Conservation (phyloP, 2,888 invertebrate genomes). For the Eilema griseolum region DNA sequence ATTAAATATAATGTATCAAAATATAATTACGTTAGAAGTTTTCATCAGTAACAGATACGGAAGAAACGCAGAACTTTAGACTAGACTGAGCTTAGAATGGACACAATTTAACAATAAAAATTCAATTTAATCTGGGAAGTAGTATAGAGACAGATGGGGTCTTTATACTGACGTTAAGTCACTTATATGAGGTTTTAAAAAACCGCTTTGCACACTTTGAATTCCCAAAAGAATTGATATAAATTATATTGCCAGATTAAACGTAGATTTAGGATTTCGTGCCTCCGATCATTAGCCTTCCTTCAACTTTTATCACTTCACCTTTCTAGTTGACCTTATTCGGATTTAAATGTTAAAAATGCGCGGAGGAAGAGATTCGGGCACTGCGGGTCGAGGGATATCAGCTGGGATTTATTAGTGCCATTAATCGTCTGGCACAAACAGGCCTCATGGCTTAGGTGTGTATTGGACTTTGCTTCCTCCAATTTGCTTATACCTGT, state of each 20-base stretch:
- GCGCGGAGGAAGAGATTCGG: conserved; percentile 53
- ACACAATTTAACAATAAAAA: not conserved
- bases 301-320: conserved; percentile 70
- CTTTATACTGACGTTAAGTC: not conserved
- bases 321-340: conserved; percentile 60
- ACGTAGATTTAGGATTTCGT: conserved; percentile 66
- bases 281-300: conserved; percentile 64
- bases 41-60: too few species aligned
- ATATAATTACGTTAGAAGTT: too few species aligned
- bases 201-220: not conserved
- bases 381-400: conserved; percentile 45
- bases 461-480: conserved; percentile 38
- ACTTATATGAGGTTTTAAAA: not conserved
- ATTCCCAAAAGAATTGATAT: not conserved
- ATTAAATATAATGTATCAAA: too few species aligned
- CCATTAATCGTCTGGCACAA: conserved; percentile 65
- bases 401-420: conserved; percentile 63
- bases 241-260: conserved; percentile 29
- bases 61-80: not conserved
- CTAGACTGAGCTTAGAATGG: not conserved
- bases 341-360: conserved; percentile 63
- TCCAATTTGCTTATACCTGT: conserved; percentile 27
- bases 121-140: not conserved
- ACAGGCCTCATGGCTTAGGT: conserved; percentile 55
- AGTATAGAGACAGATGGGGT: not conserved